A percentile compares a stretch with the other conserved stretches of the same genome.
These are phyloP conservation scores for Amphipyra tragopoginis DNA, from an alignment of 2,888 invertebrate genomes.

Conservation along the genomic window DNA sequence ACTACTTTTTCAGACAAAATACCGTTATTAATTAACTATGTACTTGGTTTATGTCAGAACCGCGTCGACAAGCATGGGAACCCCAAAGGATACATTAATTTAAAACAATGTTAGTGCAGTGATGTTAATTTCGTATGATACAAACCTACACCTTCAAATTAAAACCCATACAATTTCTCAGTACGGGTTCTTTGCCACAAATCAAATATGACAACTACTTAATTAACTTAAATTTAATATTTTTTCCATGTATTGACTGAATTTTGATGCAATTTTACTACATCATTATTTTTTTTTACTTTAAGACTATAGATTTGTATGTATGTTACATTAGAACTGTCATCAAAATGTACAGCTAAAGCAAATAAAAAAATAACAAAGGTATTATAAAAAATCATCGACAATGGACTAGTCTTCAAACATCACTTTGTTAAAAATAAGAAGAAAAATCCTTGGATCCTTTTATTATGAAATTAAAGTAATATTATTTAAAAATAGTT, in stretches of 20 bases:
- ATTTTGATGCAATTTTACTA: neutral
- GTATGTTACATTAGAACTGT: slow-evolving; percentile 31
- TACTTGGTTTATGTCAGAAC: too few relatives aligned
- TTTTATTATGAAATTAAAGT: slow-evolving; percentile 14
- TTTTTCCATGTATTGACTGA: neutral
- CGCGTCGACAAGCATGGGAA: slow-evolving; percentile 24
- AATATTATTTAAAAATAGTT: slow-evolving; percentile 14
- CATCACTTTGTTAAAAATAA: slow-evolving; percentile 29
- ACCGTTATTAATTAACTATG: too few relatives aligned
- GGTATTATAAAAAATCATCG: slow-evolving; percentile 31
- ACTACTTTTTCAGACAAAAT: too few relatives aligned
- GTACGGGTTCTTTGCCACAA: slow-evolving; percentile 8
- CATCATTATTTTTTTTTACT: neutral
- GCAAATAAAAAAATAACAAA: slow-evolving; percentile 30
- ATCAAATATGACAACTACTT: slow-evolving; percentile 15
- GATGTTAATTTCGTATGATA: slow-evolving; percentile 32
- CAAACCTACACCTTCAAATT: slow-evolving; percentile 22
- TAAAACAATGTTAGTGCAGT: slow-evolving; percentile 36
- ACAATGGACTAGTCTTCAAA: slow-evolving; percentile 47
- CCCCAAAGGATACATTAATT: slow-evolving; percentile 25
- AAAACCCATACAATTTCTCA: slow-evolving; percentile 6
- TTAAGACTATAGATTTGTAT: slow-evolving; percentile 46
- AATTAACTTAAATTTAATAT: slow-evolving; percentile 23
- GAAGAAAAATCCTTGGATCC: slow-evolving; percentile 17
- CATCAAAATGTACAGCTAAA: slow-evolving; percentile 4